Conservation (phyloP, 2,888 invertebrate genomes). For the Pandemis corylana region DNA sequence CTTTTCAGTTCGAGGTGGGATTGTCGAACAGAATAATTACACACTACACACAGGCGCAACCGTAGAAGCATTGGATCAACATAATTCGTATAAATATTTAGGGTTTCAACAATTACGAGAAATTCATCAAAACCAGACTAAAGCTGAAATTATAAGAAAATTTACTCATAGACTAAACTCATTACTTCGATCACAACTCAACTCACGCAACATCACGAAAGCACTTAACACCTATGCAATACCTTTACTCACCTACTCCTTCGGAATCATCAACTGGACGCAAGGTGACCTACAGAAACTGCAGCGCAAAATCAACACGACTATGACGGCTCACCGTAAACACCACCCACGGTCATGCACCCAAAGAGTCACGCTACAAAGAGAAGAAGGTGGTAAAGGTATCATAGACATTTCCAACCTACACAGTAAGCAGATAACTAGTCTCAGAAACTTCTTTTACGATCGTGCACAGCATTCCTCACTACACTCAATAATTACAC, state of each 20-base stretch:
- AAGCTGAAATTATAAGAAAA: constrained; percentile 5
- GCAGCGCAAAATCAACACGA: too few species aligned
- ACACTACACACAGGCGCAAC: constrained; percentile 6
- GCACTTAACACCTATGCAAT: too few species aligned
- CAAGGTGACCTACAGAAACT: too few species aligned
- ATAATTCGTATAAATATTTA: constrained; percentile 43
- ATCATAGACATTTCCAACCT: constrained; percentile 45
- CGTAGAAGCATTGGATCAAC: constrained; percentile 27
- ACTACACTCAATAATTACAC: too few species aligned
- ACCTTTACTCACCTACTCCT: too few species aligned
- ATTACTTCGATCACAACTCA: too few species aligned
- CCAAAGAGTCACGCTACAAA: constrained; percentile 43
- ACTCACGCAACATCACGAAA: too few species aligned
- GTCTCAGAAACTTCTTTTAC: constrained; percentile 22
- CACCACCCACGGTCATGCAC: constrained; percentile 41
- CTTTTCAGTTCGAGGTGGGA: neutral
- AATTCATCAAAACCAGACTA: constrained; percentile 42
- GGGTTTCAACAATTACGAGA: constrained; percentile 38
- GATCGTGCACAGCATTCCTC: constrained; percentile 20
- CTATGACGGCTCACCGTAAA: neutral
- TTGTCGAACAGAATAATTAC: neutral
- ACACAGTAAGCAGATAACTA: constrained; percentile 37
- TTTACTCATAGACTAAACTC: too few species aligned
- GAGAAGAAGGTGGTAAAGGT: constrained; percentile 44
- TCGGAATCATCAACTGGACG: too few species aligned